phyloP scores from a whole-genome alignment of 2,113 vertebrate genomes.

The Emydocephalus ijimae region DNA sequence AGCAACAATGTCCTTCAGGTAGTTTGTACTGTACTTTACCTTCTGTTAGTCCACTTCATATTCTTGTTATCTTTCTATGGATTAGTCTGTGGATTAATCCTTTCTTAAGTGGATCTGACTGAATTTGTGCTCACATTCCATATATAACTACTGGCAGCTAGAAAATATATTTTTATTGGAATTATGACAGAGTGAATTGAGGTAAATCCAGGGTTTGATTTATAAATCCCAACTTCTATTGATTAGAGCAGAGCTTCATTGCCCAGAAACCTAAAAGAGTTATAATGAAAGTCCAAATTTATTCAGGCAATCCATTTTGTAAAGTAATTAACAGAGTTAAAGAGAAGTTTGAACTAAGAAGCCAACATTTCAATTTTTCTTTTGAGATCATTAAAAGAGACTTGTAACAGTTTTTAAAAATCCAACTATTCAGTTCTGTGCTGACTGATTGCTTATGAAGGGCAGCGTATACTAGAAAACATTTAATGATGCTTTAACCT shows the following conservation, averaged over 20 bases:
- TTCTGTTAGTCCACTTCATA: not conserved
- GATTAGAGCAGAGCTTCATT: not conserved
- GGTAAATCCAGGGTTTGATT: not conserved
- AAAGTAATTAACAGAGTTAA: not conserved
- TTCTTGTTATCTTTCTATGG: not conserved
- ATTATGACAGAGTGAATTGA: not conserved
- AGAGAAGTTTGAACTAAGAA: not conserved
- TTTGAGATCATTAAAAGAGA: not conserved
- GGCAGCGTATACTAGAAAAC: not conserved
- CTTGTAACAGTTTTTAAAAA: not conserved
- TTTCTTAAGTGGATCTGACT: not conserved
- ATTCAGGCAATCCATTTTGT: not conserved
- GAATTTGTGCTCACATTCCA: not conserved
- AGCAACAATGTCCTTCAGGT: not conserved
- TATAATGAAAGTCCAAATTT: not conserved
- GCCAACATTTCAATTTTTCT: not conserved
- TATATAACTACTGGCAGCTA: not conserved
- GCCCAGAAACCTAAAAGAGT: not conserved
- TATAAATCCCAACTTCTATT: not conserved
- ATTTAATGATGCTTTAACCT: slow-evolving; percentile 10
- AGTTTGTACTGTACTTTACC: not conserved
- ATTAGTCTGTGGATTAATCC: not conserved
- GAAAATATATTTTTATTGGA: not conserved
- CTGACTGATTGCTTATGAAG: not conserved
- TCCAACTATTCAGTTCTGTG: not conserved